Evolutionary conservation across 2,797 vertebrate species (phyloP).

Genomic region (Eulemur coronatus): DNA sequence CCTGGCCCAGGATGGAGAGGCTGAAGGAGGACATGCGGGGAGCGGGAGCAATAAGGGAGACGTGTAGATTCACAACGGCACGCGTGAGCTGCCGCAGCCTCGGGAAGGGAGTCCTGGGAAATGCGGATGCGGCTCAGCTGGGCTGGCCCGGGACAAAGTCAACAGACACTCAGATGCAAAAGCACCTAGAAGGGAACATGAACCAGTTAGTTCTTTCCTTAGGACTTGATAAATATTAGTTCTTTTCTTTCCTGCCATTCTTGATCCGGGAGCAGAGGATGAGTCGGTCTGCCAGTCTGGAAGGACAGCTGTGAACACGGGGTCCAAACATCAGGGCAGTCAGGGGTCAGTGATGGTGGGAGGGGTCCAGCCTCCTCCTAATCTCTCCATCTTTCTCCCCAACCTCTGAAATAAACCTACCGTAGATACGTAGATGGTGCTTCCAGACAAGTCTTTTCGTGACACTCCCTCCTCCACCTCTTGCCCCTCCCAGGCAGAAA

Average conservation of each 20-base stretch:
- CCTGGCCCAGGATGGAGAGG: neutral
- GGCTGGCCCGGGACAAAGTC: neutral
- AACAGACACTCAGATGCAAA: neutral
- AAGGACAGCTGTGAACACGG: neutral
- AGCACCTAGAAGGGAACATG: neutral
- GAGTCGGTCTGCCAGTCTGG: neutral
- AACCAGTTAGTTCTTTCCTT: neutral
- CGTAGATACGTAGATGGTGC: neutral
- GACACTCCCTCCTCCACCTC: rapidly evolving
- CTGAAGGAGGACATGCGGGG: neutral
- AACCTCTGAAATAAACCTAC: neutral
- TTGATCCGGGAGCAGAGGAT: neutral
- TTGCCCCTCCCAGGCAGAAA: neutral
- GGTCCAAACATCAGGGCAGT: neutral
- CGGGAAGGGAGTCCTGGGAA: neutral
- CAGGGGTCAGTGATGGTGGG: neutral
- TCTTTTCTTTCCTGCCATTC: neutral
- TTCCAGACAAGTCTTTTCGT: neutral
- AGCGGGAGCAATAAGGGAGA: neutral
- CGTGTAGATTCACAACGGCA: neutral
- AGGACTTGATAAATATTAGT: too few relatives aligned
- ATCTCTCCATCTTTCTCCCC: neutral
- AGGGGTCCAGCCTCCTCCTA: neutral
- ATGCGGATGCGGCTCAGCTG: neutral
- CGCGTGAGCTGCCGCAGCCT: rapidly evolving